Conservation (phyloP, 1,140 invertebrate species). For the Ostrea edulis region DNA sequence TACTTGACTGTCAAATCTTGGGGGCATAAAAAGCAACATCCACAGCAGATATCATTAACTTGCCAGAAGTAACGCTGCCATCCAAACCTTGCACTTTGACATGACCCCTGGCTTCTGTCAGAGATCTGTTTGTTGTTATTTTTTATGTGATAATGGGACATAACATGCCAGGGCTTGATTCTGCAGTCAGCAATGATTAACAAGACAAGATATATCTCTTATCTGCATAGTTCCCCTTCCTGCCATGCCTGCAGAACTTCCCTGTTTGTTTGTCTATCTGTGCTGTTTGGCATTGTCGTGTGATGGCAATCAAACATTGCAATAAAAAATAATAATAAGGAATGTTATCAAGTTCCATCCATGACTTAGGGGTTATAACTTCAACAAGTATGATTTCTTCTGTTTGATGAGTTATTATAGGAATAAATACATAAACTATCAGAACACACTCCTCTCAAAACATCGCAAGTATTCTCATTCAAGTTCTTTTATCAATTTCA, state of each 20-base stretch:
- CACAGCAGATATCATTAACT: too few relatives aligned
- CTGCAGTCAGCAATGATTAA: neutral
- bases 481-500: too few relatives aligned
- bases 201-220: neutral
- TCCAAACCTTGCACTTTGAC: neutral
- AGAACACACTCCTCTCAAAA: too few relatives aligned
- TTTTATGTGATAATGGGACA: slow-evolving; percentile 35
- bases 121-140: slow-evolving; percentile 15
- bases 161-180: neutral
- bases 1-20: too few relatives aligned
- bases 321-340: neutral
- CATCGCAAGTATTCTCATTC: too few relatives aligned
- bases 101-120: neutral
- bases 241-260: neutral
- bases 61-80: neutral
- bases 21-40: too few relatives aligned
- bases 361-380: neutral
- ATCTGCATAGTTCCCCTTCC: neutral
- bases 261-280: neutral
- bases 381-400: neutral
- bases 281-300: neutral
- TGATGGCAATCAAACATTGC: neutral
- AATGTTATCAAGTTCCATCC: neutral
- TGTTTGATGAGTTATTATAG: neutral
- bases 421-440: too few relatives aligned